phyloP scores from a whole-genome alignment of 2,888 invertebrate species.

The Odontocolon sp. region DNA sequence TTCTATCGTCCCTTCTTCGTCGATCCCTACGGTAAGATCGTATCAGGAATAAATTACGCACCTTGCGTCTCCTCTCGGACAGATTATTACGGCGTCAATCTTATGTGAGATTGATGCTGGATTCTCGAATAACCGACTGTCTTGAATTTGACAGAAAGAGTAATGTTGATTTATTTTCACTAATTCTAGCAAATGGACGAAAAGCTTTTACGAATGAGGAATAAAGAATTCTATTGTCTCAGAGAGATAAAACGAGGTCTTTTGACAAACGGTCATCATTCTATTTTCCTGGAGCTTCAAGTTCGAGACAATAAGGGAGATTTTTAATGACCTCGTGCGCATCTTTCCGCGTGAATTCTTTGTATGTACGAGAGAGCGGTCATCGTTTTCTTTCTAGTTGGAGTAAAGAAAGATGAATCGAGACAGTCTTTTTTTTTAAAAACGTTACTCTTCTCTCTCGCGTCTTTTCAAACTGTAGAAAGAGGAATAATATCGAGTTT shows the following conservation, averaged over 20 bases:
- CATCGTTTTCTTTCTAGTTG: constrained; percentile 42
- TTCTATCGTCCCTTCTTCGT: constrained; percentile 49
- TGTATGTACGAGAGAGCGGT: constrained; percentile 43
- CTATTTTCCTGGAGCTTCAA: constrained; percentile 21
- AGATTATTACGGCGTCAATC: constrained; percentile 22
- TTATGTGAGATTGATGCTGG: neutral
- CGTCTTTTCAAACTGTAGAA: constrained; percentile 13
- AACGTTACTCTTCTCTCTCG: neutral
- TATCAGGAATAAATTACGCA: constrained; percentile 55
- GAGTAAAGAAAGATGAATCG: constrained; percentile 33
- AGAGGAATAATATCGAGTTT: constrained; percentile 32
- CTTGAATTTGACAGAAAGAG: too few relatives aligned
- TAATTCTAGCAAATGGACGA: constrained; percentile 12
- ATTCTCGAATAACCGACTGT: too few relatives aligned
- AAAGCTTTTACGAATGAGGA: constrained; percentile 31
- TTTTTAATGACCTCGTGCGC: constrained; percentile 51
- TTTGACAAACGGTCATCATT: constrained; percentile 41
- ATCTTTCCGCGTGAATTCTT: constrained; percentile 36
- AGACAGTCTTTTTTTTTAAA: neutral
- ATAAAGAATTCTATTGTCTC: constrained; percentile 43
- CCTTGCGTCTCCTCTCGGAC: constrained; percentile 26
- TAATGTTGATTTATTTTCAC: constrained; percentile 12
- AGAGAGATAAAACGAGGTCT: constrained; percentile 51
- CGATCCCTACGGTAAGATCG: constrained; percentile 30
- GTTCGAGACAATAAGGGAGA: constrained; percentile 50